Conservation (phyloP, 2,797 vertebrate species). For the Phrynocephalus vlangalii region DNA sequence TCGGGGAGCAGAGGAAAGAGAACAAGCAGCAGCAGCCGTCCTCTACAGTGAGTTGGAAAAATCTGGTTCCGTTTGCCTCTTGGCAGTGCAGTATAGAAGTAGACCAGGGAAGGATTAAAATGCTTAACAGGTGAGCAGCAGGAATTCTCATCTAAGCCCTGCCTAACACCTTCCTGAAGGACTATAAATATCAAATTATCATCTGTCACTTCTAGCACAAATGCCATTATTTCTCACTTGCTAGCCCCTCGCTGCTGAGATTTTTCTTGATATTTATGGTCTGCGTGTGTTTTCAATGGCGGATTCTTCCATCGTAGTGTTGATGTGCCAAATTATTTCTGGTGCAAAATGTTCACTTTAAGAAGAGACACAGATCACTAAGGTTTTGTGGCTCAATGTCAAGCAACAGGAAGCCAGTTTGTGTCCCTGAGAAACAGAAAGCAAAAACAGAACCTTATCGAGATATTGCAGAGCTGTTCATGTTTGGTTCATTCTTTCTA, state of each 20-base stretch:
- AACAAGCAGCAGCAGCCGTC: not conserved
- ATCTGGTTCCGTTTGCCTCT: slow-evolving; percentile 16
- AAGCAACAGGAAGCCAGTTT: not conserved
- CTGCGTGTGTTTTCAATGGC: not conserved
- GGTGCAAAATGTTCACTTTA: slow-evolving; percentile 11
- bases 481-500: not conserved
- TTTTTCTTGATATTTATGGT: not conserved
- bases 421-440: not conserved
- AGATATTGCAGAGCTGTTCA: not conserved
- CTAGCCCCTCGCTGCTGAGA: not conserved
- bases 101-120: not conserved
- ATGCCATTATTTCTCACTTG: not conserved
- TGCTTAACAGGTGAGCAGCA: not conserved
- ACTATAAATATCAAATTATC: not conserved
- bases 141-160: not conserved
- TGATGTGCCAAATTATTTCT: not conserved
- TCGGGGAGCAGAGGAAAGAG: too few relatives aligned
- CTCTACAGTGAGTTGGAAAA: not conserved
- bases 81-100: fast-evolving
- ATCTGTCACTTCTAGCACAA: not conserved
- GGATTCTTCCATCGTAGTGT: not conserved
- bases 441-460: not conserved
- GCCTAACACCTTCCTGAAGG: not conserved
- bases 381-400: not conserved
- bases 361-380: not conserved